Evolutionary conservation across 2,888 invertebrate genomes (phyloP).

Genomic region (Atrina japonica): DNA sequence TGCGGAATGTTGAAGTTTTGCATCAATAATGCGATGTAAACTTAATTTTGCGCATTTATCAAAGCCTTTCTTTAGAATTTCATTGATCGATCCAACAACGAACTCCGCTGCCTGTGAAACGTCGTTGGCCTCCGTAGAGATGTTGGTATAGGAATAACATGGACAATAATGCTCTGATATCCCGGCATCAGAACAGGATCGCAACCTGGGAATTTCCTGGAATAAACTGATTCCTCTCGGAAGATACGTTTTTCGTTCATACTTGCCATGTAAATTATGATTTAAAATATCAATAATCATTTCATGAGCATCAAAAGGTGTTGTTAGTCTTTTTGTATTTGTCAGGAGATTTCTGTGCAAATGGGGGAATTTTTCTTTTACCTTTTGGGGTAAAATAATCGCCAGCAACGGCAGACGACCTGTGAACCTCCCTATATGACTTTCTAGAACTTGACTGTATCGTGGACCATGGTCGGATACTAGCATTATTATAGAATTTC

Average conservation of each 20-base stretch:
- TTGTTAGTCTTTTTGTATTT: constrained; percentile 87
- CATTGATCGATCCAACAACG: constrained; percentile 18
- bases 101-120: background rate
- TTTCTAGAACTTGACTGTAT: constrained; percentile 75
- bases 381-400: constrained; percentile 87
- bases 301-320: constrained; percentile 91
- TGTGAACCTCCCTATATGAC: constrained; percentile 89
- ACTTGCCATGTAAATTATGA: too few relatives aligned
- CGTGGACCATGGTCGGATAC: constrained; percentile 91
- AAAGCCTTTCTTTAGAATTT: background rate
- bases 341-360: constrained; percentile 85
- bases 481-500: constrained; percentile 66
- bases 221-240: constrained; percentile 85
- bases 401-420: constrained; percentile 92
- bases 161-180: constrained; percentile 94
- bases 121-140: background rate
- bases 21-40: background rate
- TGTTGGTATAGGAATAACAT: constrained; percentile 81
- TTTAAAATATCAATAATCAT: constrained; percentile 86
- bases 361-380: constrained; percentile 84
- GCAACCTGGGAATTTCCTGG: constrained; percentile 85
- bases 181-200: constrained; percentile 89
- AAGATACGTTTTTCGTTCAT: background rate
- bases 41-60: constrained; percentile 9
- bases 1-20: constrained; percentile 8